Conservation (phyloP, 1,140 invertebrate genomes). For the Wiebesia pumilae region DNA sequence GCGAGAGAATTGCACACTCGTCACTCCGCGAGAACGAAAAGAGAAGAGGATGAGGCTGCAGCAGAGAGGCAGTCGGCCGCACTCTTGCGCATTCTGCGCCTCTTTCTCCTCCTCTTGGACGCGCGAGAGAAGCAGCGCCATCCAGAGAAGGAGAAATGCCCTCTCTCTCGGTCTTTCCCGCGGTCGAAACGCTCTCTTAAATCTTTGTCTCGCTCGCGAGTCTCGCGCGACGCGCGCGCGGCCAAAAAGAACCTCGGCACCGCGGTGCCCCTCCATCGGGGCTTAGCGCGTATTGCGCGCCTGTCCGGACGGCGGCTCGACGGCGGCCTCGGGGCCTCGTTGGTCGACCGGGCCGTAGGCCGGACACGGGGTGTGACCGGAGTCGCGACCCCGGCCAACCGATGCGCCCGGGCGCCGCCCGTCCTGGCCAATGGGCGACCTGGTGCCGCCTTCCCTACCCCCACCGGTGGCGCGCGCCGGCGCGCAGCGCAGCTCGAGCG, state of each 20-base stretch:
- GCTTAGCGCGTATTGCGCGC: background rate
- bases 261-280: constrained; percentile 13
- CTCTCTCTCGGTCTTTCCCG: constrained; percentile 11
- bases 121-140: background rate
- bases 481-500: background rate
- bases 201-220: constrained; percentile 14
- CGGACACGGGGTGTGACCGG: constrained; percentile 61
- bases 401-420: constrained; percentile 54
- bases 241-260: background rate
- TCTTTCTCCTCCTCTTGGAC: background rate
- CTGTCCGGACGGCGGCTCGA: constrained; percentile 51
- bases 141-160: constrained; percentile 23
- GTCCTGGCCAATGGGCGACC: constrained; percentile 56
- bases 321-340: constrained; percentile 57
- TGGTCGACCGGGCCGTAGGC: constrained; percentile 55
- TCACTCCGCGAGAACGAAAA: constrained; percentile 4
- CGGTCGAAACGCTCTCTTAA: background rate
- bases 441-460: constrained; percentile 62
- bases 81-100: constrained; percentile 5
- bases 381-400: constrained; percentile 59
- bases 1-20: constrained; percentile 51
- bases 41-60: background rate
- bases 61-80: background rate
- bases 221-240: background rate
- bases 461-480: constrained; percentile 67